Evolutionary conservation across 2,797 vertebrate genomes (phyloP).

Genomic region (Pseudotriccus pelzelni): DNA sequence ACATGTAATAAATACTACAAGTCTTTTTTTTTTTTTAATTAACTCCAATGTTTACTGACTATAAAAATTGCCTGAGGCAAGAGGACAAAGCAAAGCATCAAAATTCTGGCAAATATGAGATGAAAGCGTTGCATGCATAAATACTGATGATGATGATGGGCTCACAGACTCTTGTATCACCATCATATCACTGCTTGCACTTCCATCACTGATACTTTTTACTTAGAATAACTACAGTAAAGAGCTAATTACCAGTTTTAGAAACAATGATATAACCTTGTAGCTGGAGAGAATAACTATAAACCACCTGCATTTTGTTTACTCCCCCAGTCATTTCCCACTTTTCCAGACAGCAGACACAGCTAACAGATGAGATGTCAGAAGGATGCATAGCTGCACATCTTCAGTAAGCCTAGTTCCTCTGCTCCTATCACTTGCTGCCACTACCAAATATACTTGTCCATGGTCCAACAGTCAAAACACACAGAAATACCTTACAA

Average conservation of each 20-base stretch:
- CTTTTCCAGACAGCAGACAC: background rate
- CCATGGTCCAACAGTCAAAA: background rate
- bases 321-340: background rate
- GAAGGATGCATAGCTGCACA: background rate
- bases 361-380: background rate
- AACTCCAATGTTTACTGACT: background rate
- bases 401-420: background rate
- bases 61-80: background rate
- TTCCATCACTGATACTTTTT: background rate
- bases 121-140: background rate
- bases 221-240: background rate
- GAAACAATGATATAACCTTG: background rate
- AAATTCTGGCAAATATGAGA: background rate
- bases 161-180: background rate
- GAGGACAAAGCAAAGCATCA: background rate
- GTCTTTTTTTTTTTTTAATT: background rate
- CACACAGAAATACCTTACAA: background rate
- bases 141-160: background rate
- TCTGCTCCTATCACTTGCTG: background rate
- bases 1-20: background rate
- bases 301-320: background rate
- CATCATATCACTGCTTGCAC: background rate
- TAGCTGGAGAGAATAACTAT: background rate
- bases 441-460: background rate
- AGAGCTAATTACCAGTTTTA: background rate